These are phyloP conservation scores for Catotricha subobsoleta DNA, from an alignment of 2,888 invertebrate genomes.

Conservation along the genomic window DNA sequence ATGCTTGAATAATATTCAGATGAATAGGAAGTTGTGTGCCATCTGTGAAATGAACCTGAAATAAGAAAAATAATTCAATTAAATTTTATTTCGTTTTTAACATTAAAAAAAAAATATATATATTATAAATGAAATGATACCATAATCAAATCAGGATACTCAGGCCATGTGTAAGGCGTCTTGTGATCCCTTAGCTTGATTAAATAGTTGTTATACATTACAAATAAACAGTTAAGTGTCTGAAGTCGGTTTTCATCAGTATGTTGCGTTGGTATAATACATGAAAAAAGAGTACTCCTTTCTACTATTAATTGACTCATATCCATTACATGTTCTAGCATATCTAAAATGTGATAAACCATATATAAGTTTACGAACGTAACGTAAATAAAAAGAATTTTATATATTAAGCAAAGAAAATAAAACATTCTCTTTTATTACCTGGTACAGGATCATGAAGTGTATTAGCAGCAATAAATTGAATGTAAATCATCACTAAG, in stretches of 20 bases:
- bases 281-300: constrained; percentile 66
- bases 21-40: constrained; percentile 26
- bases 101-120: background rate
- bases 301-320: constrained; percentile 84
- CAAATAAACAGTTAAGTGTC: constrained; percentile 51
- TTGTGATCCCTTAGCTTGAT: constrained; percentile 38
- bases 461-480: constrained; percentile 63
- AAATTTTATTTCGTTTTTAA: background rate
- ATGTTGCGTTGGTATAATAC: constrained; percentile 46
- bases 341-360: constrained; percentile 26
- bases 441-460: constrained; percentile 39
- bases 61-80: background rate
- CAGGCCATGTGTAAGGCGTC: constrained; percentile 26
- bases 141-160: constrained; percentile 28
- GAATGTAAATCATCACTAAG: constrained; percentile 56
- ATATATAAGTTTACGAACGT: background rate
- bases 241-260: constrained; percentile 30
- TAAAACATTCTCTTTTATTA: no score
- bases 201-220: constrained; percentile 57
- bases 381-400: background rate
- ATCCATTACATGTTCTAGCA: constrained; percentile 55
- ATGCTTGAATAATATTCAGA: constrained; percentile 52
- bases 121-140: constrained; percentile 9
- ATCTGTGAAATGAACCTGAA: constrained; percentile 24
- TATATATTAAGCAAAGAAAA: no score